Percentiles rank a stretch among this genome's conserved stretches.
Conservation (phyloP, 1,140 invertebrate species). For the Leptoteleia sp. region DNA sequence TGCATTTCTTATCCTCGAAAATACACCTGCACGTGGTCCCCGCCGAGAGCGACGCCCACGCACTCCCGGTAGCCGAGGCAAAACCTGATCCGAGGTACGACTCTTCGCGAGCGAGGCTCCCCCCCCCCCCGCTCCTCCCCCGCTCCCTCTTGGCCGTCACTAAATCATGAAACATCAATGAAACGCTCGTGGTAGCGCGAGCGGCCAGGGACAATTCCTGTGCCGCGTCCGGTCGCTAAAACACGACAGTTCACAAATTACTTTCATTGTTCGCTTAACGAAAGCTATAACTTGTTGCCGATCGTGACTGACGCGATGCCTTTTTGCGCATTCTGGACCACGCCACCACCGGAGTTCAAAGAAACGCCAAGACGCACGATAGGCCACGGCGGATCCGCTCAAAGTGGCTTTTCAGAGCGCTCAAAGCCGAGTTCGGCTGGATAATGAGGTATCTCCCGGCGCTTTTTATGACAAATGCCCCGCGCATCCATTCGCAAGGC, state of each 20-base stretch:
- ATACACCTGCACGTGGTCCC: conserved; percentile 55
- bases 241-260: conserved; percentile 73
- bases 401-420: conserved; percentile 14
- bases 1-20: conserved; percentile 51
- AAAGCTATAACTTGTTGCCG: conserved; percentile 74
- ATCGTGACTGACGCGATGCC: conserved; percentile 50
- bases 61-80: conserved; percentile 31
- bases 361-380: too few relatives aligned
- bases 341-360: conserved; percentile 18
- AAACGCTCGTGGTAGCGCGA: conserved; percentile 41
- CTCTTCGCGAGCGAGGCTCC: conserved; percentile 47
- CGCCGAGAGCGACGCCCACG: conserved; percentile 50
- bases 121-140: conserved; percentile 20
- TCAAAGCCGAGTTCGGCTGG: conserved; percentile 40
- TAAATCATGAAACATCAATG: conserved; percentile 66
- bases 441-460: too few relatives aligned
- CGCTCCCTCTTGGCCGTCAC: conserved; percentile 12
- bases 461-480: too few relatives aligned
- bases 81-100: conserved; percentile 61
- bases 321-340: conserved; percentile 37
- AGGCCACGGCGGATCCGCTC: conserved; percentile 4
- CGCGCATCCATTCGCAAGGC: too few relatives aligned
- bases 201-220: neutral
- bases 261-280: conserved; percentile 78
- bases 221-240: conserved; percentile 44